Evolutionary conservation across 2,888 invertebrate genomes (phyloP).

Genomic region (Plemyria rubiginata): DNA sequence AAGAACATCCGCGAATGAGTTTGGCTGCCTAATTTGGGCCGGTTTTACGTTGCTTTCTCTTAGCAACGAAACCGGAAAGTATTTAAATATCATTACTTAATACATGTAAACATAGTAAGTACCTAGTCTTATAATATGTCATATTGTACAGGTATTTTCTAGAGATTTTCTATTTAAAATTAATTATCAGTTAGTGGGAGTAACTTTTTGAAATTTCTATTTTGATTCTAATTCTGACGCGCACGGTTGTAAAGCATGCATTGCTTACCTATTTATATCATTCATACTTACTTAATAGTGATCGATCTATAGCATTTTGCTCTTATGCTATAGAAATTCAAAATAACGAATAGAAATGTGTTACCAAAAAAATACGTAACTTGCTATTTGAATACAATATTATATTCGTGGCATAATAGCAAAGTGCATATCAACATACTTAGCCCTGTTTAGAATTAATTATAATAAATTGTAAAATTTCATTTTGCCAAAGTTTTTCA

Average conservation of each 20-base stretch:
- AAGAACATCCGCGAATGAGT: not conserved
- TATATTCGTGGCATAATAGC: conserved; percentile 16
- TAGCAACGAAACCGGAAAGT: not conserved
- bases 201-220: not conserved
- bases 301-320: conserved; percentile 24
- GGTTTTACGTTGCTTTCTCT: not conserved
- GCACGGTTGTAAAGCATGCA: conserved; percentile 6
- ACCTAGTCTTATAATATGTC: not conserved
- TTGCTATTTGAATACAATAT: conserved; percentile 4
- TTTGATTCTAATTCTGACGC: not conserved
- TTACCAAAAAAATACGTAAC: conserved; percentile 26
- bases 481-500: conserved; percentile 68
- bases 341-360: not conserved
- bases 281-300: conserved; percentile 5
- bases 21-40: not conserved
- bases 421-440: conserved; percentile 31
- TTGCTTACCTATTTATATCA: conserved; percentile 8
- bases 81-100: conserved; percentile 6
- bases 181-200: not conserved
- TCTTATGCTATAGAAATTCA: conserved; percentile 18
- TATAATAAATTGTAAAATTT: conserved; percentile 46
- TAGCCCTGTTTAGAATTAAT: conserved; percentile 54
- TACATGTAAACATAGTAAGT: not conserved
- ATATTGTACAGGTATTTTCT: not conserved
- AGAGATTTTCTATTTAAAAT: not conserved